These are phyloP conservation scores for Pseudois nayaur DNA, from an alignment of 2,113 vertebrate species.

Conservation along the genomic window DNA sequence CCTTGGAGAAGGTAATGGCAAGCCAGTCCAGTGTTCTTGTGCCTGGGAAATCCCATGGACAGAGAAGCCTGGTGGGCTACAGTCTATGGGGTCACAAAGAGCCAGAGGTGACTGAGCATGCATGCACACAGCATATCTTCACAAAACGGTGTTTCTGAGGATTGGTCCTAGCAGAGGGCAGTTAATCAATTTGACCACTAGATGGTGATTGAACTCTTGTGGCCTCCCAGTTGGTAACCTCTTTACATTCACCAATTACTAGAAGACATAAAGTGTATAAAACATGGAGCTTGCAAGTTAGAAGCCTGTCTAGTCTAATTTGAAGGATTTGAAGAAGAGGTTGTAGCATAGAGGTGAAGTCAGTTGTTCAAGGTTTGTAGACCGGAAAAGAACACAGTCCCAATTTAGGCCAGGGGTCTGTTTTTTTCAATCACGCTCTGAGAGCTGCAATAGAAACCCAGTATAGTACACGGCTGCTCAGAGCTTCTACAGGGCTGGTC, in stretches of 20 bases:
- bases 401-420: not conserved
- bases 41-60: not conserved
- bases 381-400: not conserved
- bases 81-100: not conserved
- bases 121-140: not conserved
- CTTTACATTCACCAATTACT: not conserved
- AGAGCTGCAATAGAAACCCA: not conserved
- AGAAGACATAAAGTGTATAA: not conserved
- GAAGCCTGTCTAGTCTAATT: not conserved
- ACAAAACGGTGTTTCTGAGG: not conserved
- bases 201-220: conserved; percentile 49
- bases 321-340: not conserved
- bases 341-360: not conserved
- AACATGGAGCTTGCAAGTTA: not conserved
- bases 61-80: not conserved
- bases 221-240: not conserved
- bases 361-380: not conserved
- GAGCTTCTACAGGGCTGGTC: not conserved
- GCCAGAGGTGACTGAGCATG: not conserved
- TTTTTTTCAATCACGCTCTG: not conserved
- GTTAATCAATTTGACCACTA: conserved; percentile 52
- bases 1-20: not conserved
- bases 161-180: not conserved
- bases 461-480: fast-evolving
- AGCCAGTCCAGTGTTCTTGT: not conserved